Percentiles rank a stretch among this genome's conserved stretches.
Conservation (phyloP, 1,140 invertebrate species). For the Phymorhynchus buccinoides region DNA sequence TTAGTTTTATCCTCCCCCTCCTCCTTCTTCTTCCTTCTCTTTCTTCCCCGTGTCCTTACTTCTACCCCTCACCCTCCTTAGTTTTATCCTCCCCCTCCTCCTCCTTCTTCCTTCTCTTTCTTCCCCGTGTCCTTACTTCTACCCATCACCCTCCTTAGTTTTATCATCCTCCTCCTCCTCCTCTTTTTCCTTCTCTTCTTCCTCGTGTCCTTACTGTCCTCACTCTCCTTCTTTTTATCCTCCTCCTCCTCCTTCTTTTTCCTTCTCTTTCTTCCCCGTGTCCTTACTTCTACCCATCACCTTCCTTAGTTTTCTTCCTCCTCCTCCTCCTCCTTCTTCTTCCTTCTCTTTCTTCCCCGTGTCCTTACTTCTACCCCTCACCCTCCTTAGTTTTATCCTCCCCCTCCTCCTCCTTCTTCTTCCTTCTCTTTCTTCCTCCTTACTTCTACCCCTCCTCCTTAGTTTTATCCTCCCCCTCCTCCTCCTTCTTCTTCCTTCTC, state of each 20-base stretch:
- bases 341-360: conserved; percentile 73
- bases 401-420: conserved; percentile 78
- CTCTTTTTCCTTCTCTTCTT: too few species aligned
- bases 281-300: conserved; percentile 64
- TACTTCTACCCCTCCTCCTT: conserved; percentile 27
- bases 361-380: too few species aligned
- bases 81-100: background rate
- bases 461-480: too few species aligned
- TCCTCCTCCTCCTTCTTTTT: too few species aligned
- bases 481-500: conserved; percentile 2
- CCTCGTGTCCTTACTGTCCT: too few species aligned
- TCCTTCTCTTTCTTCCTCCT: conserved; percentile 80
- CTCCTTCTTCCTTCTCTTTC: background rate
- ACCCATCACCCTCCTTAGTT: conserved; percentile 60
- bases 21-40: too few species aligned
- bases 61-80: background rate
- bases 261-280: background rate
- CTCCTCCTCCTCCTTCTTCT: conserved; percentile 81
- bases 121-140: background rate
- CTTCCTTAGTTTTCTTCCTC: conserved; percentile 72
- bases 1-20: too few species aligned
- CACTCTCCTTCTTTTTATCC: too few species aligned
- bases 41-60: background rate
- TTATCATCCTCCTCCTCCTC: conserved; percentile 27
- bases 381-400: too few species aligned